These are phyloP conservation scores for Protonibea diacanthus DNA, from an alignment of 2,797 vertebrate species.

Conservation along the genomic window DNA sequence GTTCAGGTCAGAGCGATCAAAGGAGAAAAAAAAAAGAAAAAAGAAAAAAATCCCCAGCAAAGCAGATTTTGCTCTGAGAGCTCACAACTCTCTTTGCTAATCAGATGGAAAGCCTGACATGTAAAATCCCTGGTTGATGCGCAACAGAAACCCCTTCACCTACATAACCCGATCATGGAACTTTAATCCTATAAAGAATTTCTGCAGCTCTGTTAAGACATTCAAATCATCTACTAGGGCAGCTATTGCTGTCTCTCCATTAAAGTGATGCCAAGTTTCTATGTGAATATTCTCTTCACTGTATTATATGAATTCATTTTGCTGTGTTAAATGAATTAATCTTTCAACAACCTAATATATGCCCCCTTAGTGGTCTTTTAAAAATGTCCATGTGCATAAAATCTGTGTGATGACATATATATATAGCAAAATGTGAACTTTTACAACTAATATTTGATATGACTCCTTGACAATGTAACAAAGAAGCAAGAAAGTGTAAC, in stretches of 20 bases:
- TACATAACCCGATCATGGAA: conserved; percentile 71
- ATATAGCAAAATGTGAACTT: not conserved
- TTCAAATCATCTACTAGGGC: conserved; percentile 35
- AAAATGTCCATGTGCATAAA: not conserved
- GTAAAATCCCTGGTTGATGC: conserved; percentile 60
- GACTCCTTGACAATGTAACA: not conserved
- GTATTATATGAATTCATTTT: not conserved
- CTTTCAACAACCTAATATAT: conserved; percentile 13
- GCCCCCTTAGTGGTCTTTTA: not conserved
- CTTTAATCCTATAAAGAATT: conserved; percentile 78
- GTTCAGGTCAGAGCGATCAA: conserved; percentile 30
- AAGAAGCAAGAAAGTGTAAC: not conserved
- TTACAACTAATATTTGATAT: not conserved
- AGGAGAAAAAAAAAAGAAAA: conserved; percentile 13
- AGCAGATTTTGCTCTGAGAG: conserved; percentile 59
- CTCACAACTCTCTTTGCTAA: conserved; percentile 48
- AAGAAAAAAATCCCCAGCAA: conserved; percentile 41
- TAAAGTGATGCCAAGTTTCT: conserved; percentile 29
- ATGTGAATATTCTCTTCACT: not conserved
- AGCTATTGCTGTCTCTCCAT: conserved; percentile 26
- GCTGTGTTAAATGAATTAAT: conserved; percentile 27
- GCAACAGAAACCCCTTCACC: conserved; percentile 61
- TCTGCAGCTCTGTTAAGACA: conserved; percentile 45
- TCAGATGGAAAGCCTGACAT: conserved; percentile 67
- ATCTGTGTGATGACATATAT: not conserved